Evolutionary conservation across 2,888 invertebrate species (phyloP), one percentile per base, ranked within the genome.

Genomic region (Lingula anatina): DNA sequence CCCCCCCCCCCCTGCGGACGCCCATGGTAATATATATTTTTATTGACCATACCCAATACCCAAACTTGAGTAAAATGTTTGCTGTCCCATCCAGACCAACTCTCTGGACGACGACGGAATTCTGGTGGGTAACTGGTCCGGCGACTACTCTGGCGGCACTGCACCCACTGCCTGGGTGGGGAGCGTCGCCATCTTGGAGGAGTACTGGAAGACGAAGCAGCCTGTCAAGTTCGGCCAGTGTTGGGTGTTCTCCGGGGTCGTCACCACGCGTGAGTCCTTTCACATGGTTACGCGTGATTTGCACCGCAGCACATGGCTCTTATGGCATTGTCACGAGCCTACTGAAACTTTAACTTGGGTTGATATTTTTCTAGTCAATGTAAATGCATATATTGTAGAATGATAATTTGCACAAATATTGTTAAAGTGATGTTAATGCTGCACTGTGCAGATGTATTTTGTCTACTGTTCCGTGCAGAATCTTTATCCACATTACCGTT

Each of bases 91-190:
- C n/a, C 31, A 59, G 59, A 36, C 52, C 1, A 59, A 56, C 48
- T 44, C 46, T 23, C 50, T 49, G n/a, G 91, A 92, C 65, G 92
- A 93, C 73, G 84, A 87, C 65, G 93, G 93, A 0, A 86, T 87
- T 0, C 76, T 56, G 37, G 25, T 38, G 3, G 57, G 57, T 9
- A 57, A 54, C 47, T 57, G 57, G 57, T 43, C 49, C 15, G 51
- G 49, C 5, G 28, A 50, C 38, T 57, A 57, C 31, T 23, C 12
- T 9, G 49, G 47, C 18, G 57, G 57, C 0, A 40, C 23, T 4
- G 24, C 18, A n/a, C 58, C 58, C 1, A 49, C 49, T 7, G 15
- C 25, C 23, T 58, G 58, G 58, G 54, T 26, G 23, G 56, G 58
- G 43, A 58, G 58, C 41, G 50, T 43, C 5, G 46, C 40, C 25